These are phyloP conservation scores for Eurois occulta DNA, from an alignment of 2,888 invertebrate species.

Conservation along the genomic window DNA sequence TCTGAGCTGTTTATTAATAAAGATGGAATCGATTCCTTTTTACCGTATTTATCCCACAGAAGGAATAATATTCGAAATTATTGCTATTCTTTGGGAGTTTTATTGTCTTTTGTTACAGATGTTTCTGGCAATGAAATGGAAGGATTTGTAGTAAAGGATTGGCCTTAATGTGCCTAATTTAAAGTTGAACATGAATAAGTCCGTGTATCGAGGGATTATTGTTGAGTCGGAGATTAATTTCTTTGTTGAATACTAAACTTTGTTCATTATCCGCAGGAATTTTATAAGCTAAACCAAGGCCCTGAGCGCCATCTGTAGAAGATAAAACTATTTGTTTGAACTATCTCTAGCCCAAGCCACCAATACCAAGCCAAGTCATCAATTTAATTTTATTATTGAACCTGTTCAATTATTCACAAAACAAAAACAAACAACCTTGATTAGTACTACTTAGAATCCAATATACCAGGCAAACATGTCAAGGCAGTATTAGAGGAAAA, in stretches of 20 bases:
- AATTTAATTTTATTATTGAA: background rate
- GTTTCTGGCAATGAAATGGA: background rate
- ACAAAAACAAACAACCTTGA: slow-evolving; percentile 25
- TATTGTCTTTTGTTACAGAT: background rate
- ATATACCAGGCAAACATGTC: slow-evolving; percentile 61
- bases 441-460: slow-evolving; percentile 44
- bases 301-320: background rate
- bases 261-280: background rate
- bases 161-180: background rate
- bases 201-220: background rate
- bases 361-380: background rate
- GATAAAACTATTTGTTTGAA: background rate
- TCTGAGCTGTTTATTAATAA: slow-evolving; percentile 49
- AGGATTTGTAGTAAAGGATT: background rate
- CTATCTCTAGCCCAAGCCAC: background rate
- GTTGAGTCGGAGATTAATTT: background rate
- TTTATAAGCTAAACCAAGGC: background rate
- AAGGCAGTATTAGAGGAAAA: slow-evolving; percentile 41
- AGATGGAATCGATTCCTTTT: slow-evolving; percentile 32
- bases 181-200: background rate
- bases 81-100: background rate
- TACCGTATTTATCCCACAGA: slow-evolving; percentile 16
- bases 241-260: background rate
- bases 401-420: background rate
- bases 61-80: slow-evolving; percentile 12